A percentile compares a stretch with the other conserved stretches of the same genome.
Conservation (phyloP, 2,113 vertebrate species). For the Zosterops lateralis region DNA sequence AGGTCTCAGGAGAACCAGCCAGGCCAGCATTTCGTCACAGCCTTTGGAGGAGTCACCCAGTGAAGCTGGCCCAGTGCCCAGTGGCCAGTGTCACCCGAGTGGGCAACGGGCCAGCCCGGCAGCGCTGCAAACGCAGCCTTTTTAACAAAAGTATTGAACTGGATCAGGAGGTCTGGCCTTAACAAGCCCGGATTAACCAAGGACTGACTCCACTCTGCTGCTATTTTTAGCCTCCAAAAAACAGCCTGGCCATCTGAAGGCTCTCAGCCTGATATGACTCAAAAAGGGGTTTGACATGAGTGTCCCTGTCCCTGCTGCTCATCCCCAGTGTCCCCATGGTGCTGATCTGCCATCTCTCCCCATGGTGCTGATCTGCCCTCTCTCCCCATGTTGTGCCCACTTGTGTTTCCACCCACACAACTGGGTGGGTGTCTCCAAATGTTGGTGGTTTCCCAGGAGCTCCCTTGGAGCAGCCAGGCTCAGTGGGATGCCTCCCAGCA, state of each 20-base stretch:
- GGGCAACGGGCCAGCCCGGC: background rate
- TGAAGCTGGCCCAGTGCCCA: conserved; percentile 6
- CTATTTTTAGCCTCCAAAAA: background rate
- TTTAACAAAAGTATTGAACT: conserved; percentile 3
- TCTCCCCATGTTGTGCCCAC: rapidly evolving
- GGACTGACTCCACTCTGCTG: background rate
- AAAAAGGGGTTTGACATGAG: background rate
- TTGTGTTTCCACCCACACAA: background rate
- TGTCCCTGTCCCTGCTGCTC: rapidly evolving
- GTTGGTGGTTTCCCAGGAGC: background rate
- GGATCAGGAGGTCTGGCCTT: background rate
- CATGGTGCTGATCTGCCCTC: background rate
- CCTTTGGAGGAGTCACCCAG: background rate
- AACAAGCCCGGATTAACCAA: background rate
- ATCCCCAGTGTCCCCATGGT: rapidly evolving
- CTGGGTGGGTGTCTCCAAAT: rapidly evolving
- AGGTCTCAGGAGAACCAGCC: background rate
- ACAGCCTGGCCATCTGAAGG: background rate
- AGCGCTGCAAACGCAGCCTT: background rate
- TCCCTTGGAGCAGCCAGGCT: background rate
- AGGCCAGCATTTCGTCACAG: background rate
- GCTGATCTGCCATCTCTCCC: background rate
- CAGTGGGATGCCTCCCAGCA: background rate
- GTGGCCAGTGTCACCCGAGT: conserved; percentile 10
- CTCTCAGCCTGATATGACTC: background rate